These are phyloP conservation scores for Acheta domesticus DNA, from an alignment of 2,888 invertebrate species.

Conservation along the genomic window DNA sequence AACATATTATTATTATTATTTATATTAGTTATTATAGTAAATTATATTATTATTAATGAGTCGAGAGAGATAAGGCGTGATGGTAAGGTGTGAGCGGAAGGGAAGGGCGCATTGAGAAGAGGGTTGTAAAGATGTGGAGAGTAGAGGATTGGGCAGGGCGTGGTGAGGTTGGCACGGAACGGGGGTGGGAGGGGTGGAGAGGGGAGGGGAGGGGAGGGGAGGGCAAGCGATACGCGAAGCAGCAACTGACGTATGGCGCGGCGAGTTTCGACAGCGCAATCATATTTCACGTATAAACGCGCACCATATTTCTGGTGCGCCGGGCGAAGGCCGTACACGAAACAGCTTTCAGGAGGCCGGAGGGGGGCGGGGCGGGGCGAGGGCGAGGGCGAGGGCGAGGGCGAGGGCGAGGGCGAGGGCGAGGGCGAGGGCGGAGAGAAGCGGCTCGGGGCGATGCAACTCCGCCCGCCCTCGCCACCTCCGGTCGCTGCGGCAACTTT, in stretches of 20 bases:
- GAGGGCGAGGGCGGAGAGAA: background rate
- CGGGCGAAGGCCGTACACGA: background rate
- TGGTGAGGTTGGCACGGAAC: background rate
- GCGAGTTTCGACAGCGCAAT: background rate
- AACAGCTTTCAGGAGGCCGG: background rate
- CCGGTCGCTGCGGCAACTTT: too few species aligned
- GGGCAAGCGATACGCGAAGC: background rate
- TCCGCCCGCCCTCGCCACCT: too few species aligned
- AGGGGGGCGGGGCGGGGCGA: background rate
- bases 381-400: too few species aligned
- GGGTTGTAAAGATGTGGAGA: too few species aligned
- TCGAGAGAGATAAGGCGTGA: too few species aligned
- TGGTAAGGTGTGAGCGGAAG: background rate
- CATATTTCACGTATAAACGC: slow-evolving; percentile 18
- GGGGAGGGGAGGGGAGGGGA: background rate
- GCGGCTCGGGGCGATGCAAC: too few species aligned
- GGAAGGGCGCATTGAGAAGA: background rate
- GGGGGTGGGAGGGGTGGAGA: background rate
- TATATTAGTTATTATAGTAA: too few species aligned
- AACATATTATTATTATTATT: too few species aligned
- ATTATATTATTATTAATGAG: too few species aligned
- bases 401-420: background rate
- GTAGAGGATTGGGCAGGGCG: too few species aligned
- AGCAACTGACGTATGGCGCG: slow-evolving; percentile 2
- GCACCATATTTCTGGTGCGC: slow-evolving; percentile 4